Base-by-base conservation (phyloP, 2,888 invertebrate species). In the Rotaria magnacalcarata region DNA sequence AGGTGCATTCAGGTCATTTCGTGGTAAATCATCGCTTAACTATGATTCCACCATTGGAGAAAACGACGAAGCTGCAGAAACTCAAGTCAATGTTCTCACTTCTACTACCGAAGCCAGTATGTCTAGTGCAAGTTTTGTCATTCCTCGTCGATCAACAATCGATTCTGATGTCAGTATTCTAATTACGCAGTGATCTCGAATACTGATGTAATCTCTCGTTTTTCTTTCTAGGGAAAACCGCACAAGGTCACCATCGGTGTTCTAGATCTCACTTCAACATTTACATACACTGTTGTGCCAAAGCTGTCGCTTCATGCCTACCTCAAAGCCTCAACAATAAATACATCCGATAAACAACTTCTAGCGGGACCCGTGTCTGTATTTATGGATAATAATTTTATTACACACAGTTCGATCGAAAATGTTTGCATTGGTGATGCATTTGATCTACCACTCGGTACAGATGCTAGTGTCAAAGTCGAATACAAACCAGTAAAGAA, bases 381-480 rank as follows among this genome's bases (percentile, higher is more conserved):
- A 52, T 92, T 91, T 88, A 88, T 92, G 85, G 91, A 92, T 88
- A 91, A 92, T 88, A 91, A 90, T 87, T 92, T 92, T 88, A 89
- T 92, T 41, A 90, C 91, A 8, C 85, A 87, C 34, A 87, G 85
- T 85, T 84, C 84, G 16, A 54, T 84, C n/a, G 84, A 89, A 27
- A 88, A 90, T 8, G 90, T 91, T 4, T 89, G 90, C 47, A 91
- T 91, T 0, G 89, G 89, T 85, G 92, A 92, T 87, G 91, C 91
- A 87, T 91, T 92, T 88, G 88, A 89, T 67, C 91, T 91, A 87
- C 90, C 91, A 19, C 89, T 92, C 87, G 92, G 92, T 16, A 90
- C 91, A 24, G 92, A 92, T 87, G 90, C 90, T 5, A 89, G 90
- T 0, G 89, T 92, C 27, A 89, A 90, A 87, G 89, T 92, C 16